Evolutionary conservation across 2,797 vertebrate genomes (phyloP).

Genomic region (Notamacropus eugenii): DNA sequence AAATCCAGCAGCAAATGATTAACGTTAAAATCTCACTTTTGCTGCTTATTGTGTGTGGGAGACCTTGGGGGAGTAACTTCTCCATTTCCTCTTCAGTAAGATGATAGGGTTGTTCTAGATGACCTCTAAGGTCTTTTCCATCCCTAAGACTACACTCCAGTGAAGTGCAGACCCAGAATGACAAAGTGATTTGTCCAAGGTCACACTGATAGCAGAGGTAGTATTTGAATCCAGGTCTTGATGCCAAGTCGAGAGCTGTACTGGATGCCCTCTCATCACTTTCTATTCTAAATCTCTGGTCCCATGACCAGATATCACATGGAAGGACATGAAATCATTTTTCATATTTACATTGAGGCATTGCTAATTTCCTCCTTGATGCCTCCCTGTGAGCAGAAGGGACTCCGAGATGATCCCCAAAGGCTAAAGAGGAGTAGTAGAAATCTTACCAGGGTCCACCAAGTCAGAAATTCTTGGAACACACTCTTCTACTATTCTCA

Average conservation of each 20-base stretch:
- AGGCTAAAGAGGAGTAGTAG: neutral
- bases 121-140: neutral
- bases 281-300: neutral
- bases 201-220: neutral
- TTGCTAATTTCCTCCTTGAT: slow-evolving; percentile 40
- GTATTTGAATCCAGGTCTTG: neutral
- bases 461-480: neutral
- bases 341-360: slow-evolving; percentile 75
- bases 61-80: neutral
- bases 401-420: neutral
- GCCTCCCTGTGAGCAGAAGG: neutral
- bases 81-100: neutral
- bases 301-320: neutral
- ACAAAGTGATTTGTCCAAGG: neutral
- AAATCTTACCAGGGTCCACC: neutral
- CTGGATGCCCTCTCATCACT: neutral
- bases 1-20: neutral
- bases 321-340: slow-evolving; percentile 75
- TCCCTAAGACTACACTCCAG: neutral
- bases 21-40: neutral
- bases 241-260: slow-evolving; percentile 69
- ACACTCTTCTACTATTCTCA: neutral
- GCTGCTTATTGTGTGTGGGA: neutral
- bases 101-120: neutral
- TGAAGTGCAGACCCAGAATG: neutral